These are phyloP conservation scores for Suillia variegata DNA, from an alignment of 2,888 invertebrate species.

Conservation along the genomic window DNA sequence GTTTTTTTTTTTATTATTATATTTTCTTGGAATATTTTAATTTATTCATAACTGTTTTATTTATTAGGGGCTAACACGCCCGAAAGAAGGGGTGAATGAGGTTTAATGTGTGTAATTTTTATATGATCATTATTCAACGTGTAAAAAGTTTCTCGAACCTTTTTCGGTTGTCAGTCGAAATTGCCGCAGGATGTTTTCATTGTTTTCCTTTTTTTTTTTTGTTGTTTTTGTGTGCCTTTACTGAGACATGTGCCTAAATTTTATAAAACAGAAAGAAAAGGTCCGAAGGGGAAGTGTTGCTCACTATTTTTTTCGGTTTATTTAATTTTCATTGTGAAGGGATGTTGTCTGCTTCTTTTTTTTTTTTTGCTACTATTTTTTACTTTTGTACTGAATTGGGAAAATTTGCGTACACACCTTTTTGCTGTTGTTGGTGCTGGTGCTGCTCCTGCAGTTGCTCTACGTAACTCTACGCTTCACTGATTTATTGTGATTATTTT, in stretches of 20 bases:
- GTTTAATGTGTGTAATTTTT: constrained; percentile 6
- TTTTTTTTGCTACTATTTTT: constrained; percentile 4
- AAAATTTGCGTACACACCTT: constrained; percentile 22
- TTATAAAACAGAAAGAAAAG: too few species aligned
- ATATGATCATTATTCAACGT: constrained; percentile 18
- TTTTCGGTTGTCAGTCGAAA: constrained; percentile 25
- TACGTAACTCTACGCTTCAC: constrained; percentile 36
- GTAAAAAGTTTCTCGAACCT: constrained; percentile 6
- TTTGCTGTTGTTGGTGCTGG: background rate
- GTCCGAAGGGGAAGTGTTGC: background rate
- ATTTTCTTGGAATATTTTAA: constrained; percentile 43
- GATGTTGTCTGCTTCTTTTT: constrained; percentile 11
- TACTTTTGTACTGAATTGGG: background rate
- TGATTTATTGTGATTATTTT: constrained; percentile 34
- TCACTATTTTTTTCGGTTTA: constrained; percentile 15
- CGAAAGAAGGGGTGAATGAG: constrained; percentile 12
- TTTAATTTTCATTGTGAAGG: constrained; percentile 9
- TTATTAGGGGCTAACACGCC: constrained; percentile 33
- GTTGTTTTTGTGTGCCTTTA: background rate
- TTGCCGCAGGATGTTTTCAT: constrained; percentile 29
- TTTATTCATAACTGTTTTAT: constrained; percentile 52
- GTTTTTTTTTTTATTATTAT: background rate
- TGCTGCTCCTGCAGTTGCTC: constrained; percentile 5
- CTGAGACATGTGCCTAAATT: constrained; percentile 14
- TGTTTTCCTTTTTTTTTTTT: constrained; percentile 14